Evolutionary conservation across 2,113 vertebrate genomes (phyloP), one percentile per base, ranked within the genome.

Genomic region (Corythoichthys intestinalis): DNA sequence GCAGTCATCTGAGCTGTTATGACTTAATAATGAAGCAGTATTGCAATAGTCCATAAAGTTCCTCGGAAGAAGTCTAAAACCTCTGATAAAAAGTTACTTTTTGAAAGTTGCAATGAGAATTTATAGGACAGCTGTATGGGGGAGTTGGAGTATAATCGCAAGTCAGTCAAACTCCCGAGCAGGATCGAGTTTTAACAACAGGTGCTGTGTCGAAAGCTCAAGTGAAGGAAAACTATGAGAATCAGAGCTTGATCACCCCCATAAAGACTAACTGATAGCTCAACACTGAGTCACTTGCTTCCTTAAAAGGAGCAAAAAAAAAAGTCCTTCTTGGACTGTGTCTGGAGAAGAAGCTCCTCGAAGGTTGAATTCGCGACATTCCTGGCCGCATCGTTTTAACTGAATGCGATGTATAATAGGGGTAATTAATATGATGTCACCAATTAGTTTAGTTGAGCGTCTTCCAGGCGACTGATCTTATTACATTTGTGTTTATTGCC

Each of bases 301-400:
- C 83, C 77, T 83, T 82, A 83, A 39, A 87, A 83, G 85, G 80
- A 79, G 46, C 78, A 47, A 58, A 58, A 14, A 37, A 56, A 58
- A 58, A 28, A 69, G 66, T 10, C 17, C 53, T 69, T 63, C 73
- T 67, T 12, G 48, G 15, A 13, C 6, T 4, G 41, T 65, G 20
- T 48, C 46, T 65, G 13, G 46, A 65, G 47, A 50, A 65, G 47
- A 28, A 34, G 59, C 39, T 28, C 17, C 28, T 8, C 17, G 60
- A 62, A 62, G 20, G 60, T 62, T 13, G 60, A 62, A 9, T 62
- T 44, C 9, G 14, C 56, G 17, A 44, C 60, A 62, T 62, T 62
- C 60, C 39, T 44, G 41, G 2, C 41, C 9, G 9, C 17, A 62
- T n/a, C 4, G 17, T 46, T 61, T 11, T n/a, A 46, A 62, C 17